These are phyloP conservation scores for Bilobella aurantiaca DNA, from an alignment of 1,140 invertebrate genomes.

Conservation along the genomic window DNA sequence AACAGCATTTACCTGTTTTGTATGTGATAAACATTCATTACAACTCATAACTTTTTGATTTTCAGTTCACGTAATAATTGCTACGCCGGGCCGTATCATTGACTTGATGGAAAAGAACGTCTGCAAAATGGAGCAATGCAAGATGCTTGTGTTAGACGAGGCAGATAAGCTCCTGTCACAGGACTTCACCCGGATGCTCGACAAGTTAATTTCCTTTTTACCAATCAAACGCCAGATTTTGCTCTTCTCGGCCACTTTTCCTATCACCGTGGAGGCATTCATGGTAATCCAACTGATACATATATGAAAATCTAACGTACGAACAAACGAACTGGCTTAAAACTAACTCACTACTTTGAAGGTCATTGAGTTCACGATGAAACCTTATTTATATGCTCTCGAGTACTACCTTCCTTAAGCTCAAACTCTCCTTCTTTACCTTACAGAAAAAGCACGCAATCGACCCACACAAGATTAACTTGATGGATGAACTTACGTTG, in stretches of 20 bases:
- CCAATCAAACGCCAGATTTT: slow-evolving; percentile 93
- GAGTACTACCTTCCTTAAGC: too few species aligned
- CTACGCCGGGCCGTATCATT: slow-evolving; percentile 96
- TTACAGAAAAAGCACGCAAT: slow-evolving; percentile 77
- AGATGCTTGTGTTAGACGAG: slow-evolving; percentile 94
- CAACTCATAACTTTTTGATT: slow-evolving; percentile 30
- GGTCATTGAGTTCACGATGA: too few species aligned
- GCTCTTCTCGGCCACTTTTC: slow-evolving; percentile 98
- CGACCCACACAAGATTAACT: slow-evolving; percentile 97
- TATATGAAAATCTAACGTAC: too few species aligned
- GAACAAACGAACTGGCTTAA: too few species aligned
- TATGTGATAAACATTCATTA: too few species aligned
- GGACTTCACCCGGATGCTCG: slow-evolving; percentile 98
- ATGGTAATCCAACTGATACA: slow-evolving; percentile 73
- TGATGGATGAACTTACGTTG: slow-evolving; percentile 98
- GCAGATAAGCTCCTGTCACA: slow-evolving; percentile 97
- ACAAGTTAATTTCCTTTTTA: slow-evolving; percentile 87
- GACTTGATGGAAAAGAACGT: slow-evolving; percentile 99
- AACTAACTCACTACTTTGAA: too few species aligned
- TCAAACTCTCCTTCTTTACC: slow-evolving; percentile 12
- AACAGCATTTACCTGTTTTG: background rate
- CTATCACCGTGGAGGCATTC: slow-evolving; percentile 96
- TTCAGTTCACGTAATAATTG: slow-evolving; percentile 95
- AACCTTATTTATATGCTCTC: too few species aligned
- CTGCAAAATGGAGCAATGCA: slow-evolving; percentile 89